These are phyloP conservation scores for Taenaris catops DNA, from an alignment of 2,888 invertebrate genomes.

Conservation along the genomic window DNA sequence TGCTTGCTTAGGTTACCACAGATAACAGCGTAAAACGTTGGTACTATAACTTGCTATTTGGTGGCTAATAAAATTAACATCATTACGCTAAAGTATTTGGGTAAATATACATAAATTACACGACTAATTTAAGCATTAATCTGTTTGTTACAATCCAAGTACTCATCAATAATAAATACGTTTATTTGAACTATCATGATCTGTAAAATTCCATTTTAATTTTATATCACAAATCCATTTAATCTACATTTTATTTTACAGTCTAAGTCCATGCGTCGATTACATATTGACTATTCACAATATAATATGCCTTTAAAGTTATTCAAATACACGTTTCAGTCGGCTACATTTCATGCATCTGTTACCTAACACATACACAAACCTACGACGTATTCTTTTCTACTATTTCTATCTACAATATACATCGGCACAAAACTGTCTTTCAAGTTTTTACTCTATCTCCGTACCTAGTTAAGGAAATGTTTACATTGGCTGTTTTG, in stretches of 20 bases:
- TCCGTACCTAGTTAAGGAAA: slow-evolving; percentile 6
- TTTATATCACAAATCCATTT: too few relatives aligned
- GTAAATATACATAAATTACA: too few relatives aligned
- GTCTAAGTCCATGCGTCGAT: slow-evolving; percentile 36
- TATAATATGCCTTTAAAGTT: slow-evolving; percentile 25
- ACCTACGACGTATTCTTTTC: slow-evolving; percentile 45
- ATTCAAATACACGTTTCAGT: slow-evolving; percentile 32
- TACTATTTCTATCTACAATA: slow-evolving; percentile 44
- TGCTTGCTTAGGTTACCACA: too few relatives aligned
- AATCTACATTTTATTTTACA: slow-evolving; percentile 4
- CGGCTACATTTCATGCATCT: slow-evolving; percentile 57
- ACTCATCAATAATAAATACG: too few relatives aligned
- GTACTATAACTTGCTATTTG: too few relatives aligned
- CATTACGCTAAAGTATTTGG: too few relatives aligned
- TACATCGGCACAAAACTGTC: slow-evolving; percentile 30
- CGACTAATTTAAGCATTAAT: too few relatives aligned
- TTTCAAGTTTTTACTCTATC: slow-evolving; percentile 32
- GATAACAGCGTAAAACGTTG: too few relatives aligned
- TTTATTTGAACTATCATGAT: too few relatives aligned
- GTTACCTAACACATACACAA: slow-evolving; percentile 56
- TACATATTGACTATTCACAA: slow-evolving; percentile 36
- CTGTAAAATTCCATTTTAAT: too few relatives aligned
- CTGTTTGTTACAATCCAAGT: too few relatives aligned
- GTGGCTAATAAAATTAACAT: too few relatives aligned
- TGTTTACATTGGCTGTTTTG: slow-evolving; percentile 23